phyloP scores from a whole-genome alignment of 2,113 vertebrate genomes.

The Aptenodytes patagonicus region DNA sequence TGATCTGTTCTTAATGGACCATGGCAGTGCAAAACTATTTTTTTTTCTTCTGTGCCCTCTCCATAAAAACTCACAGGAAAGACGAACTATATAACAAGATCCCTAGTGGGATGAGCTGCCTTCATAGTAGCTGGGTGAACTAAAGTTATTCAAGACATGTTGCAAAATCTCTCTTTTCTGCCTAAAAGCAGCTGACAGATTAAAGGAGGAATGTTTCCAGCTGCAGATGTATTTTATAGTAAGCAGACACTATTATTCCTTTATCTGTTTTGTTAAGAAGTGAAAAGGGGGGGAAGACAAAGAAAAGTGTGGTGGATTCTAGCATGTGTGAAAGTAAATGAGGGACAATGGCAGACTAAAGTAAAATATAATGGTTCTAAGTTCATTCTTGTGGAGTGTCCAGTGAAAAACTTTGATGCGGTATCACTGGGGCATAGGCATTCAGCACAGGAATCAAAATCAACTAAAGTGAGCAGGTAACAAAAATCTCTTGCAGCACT shows the following conservation, averaged over 20 bases:
- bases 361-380: neutral
- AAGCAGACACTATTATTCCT: neutral
- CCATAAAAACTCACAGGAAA: neutral
- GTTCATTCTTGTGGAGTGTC: neutral
- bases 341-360: neutral
- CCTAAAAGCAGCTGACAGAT: neutral
- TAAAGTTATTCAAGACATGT: neutral
- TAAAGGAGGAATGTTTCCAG: neutral
- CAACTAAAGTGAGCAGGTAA: neutral
- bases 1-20: neutral
- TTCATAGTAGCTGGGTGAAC: neutral
- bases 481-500: neutral
- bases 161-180: neutral
- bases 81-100: neutral
- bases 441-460: neutral
- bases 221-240: neutral
- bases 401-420: neutral
- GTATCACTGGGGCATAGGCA: neutral
- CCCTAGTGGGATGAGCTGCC: neutral
- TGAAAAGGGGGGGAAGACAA: neutral
- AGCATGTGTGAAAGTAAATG: neutral
- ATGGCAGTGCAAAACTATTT: neutral
- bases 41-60: neutral
- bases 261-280: conserved; percentile 8
- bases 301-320: neutral